Base-by-base conservation (phyloP, 2,888 invertebrate species). In the Encarsia formosa region DNA sequence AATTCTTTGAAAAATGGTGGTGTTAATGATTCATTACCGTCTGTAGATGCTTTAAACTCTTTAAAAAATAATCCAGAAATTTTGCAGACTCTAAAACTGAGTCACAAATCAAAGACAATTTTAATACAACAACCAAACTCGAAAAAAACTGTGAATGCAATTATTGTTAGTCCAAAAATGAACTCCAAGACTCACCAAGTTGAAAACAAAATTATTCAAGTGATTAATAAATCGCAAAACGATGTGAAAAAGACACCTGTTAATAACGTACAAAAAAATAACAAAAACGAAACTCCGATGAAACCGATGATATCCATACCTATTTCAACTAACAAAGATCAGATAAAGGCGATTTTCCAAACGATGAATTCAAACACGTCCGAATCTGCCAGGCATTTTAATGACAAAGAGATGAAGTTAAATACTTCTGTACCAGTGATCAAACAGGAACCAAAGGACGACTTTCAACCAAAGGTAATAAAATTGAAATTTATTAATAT, bases 391-490 rank as follows among this genome's bases (percentile, higher is more conserved):
- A 52, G 23, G 9, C 52, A 52, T 15, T 49, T 56, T 5, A 47
- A 23, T 5, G 56, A 56, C 5, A 56, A 49, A 18, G 52, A 56
- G 1, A 9, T 43, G 1, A 52, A 23, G 16, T 32, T 52, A 16
- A 52, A 31, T 11, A 6, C 43, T 8, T 18, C 45, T 1, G 29
- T 57, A 9, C 31, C 56, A 5, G 18, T 57, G 15, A 59, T 65
- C 9, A 65, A 65, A 23, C 61, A 65, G 22, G 65, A 65, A 32
- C 65, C 63, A 2, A 52, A 57, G 26, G 58, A 60, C 8, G 49
- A 52, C 13, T 2, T 52, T 1, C 49, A 43, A 35, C 38, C 46
- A 16, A 56, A 56, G 43, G 56, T 56, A 52, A 41, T n/a, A 23
- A 9, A 13, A 34, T n/a, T 5, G 34, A 15, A 34, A 34, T 31